Evolutionary conservation across 2,113 vertebrate genomes (phyloP).

Genomic region (Phylloscopus whistleri): DNA sequence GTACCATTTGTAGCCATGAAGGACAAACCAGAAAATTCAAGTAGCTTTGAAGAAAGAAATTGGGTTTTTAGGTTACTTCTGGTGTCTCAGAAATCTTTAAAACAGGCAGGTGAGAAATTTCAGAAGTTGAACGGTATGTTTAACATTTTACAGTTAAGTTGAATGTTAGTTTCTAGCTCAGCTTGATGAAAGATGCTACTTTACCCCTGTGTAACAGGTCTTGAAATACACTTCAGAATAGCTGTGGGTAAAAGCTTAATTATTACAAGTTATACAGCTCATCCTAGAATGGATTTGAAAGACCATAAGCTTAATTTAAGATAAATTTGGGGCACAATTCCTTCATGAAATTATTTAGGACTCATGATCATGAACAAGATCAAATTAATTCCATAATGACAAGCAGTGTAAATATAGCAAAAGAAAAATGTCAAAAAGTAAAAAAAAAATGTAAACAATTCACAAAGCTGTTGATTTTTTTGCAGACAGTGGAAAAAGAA

Average conservation of each 20-base stretch:
- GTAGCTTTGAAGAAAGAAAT: background rate
- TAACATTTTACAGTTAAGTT: background rate
- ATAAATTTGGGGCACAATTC: background rate
- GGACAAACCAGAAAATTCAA: background rate
- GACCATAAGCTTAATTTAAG: background rate
- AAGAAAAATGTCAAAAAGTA: background rate
- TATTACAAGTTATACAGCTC: background rate
- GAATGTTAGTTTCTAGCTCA: background rate
- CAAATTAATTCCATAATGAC: background rate
- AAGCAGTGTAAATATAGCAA: background rate
- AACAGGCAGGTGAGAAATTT: background rate
- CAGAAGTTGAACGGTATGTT: background rate
- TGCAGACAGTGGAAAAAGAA: background rate
- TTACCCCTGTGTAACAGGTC: background rate
- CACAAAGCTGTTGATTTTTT: background rate
- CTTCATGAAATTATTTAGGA: background rate
- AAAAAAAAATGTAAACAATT: background rate
- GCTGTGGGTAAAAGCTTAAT: background rate
- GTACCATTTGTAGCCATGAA: background rate
- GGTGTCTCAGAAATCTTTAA: background rate
- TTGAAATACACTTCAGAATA: background rate
- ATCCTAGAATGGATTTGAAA: background rate
- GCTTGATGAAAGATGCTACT: background rate
- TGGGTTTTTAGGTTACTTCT: rapidly evolving
- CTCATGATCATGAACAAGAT: background rate